Evolutionary conservation across 2,888 invertebrate species (phyloP).

Genomic region (Lordiphosa andalusiaca): DNA sequence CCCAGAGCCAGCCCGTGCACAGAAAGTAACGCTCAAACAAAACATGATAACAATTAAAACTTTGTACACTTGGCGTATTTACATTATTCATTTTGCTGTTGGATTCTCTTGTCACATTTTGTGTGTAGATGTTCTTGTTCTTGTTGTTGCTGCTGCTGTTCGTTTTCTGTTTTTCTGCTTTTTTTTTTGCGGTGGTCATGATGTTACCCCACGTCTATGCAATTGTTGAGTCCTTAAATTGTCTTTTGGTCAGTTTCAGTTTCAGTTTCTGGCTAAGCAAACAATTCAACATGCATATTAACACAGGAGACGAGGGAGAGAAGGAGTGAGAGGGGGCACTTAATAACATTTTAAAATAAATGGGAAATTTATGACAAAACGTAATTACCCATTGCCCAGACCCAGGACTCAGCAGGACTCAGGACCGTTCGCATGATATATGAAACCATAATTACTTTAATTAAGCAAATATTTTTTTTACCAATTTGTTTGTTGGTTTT

Average conservation of each 20-base stretch:
- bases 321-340: constrained; percentile 28
- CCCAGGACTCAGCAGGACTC: constrained; percentile 14
- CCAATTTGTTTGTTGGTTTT: constrained; percentile 24
- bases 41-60: constrained; percentile 75
- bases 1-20: background rate
- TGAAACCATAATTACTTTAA: constrained; percentile 74
- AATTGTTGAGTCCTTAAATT: no score
- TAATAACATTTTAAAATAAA: constrained; percentile 73
- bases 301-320: background rate
- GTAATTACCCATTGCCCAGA: constrained; percentile 54
- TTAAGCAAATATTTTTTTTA: constrained; percentile 71
- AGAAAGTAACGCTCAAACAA: constrained; percentile 51
- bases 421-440: constrained; percentile 52
- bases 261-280: background rate
- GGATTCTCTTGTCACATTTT: constrained; percentile 70
- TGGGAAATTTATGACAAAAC: constrained; percentile 68
- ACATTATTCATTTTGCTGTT: constrained; percentile 71
- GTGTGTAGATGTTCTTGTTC: constrained; percentile 2
- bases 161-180: background rate
- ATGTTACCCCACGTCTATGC: background rate
- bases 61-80: constrained; percentile 75
- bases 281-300: constrained; percentile 8
- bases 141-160: constrained; percentile 1
- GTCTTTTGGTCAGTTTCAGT: background rate
- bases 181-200: background rate